These are phyloP conservation scores for Diachasma alloeum DNA, from an alignment of 1,140 invertebrate genomes.

Conservation along the genomic window DNA sequence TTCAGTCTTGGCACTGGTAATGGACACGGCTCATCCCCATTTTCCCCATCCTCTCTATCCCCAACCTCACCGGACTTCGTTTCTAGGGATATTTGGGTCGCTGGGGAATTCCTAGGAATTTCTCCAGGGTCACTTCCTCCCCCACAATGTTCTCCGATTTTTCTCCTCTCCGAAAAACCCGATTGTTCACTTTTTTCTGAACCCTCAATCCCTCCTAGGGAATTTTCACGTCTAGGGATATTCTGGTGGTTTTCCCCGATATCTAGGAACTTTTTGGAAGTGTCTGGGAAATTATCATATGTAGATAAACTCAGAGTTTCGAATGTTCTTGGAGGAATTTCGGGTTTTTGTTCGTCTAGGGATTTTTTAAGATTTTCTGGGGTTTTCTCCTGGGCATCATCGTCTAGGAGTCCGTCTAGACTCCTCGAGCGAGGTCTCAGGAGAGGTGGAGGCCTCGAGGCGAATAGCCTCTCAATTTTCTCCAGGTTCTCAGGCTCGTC, in stretches of 20 bases:
- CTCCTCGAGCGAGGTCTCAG: conserved; percentile 70
- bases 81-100: background rate
- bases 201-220: background rate
- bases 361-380: background rate
- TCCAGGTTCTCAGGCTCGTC: conserved; percentile 41
- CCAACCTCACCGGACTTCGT: conserved; percentile 23
- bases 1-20: conserved; percentile 30
- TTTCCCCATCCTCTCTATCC: conserved; percentile 39
- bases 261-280: background rate
- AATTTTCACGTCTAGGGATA: background rate
- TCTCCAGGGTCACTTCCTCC: background rate
- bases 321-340: background rate
- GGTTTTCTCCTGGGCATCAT: conserved; percentile 42
- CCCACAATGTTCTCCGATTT: background rate
- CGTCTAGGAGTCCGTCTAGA: conserved; percentile 72
- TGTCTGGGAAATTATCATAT: background rate
- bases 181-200: background rate
- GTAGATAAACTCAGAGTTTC: background rate
- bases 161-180: background rate
- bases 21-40: conserved; percentile 35
- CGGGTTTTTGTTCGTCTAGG: conserved; percentile 18
- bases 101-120: background rate
- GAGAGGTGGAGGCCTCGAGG: conserved; percentile 41
- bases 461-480: background rate
- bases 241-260: background rate